Evolutionary conservation across 2,113 vertebrate genomes (phyloP).

Genomic region (Xiphias gladius): DNA sequence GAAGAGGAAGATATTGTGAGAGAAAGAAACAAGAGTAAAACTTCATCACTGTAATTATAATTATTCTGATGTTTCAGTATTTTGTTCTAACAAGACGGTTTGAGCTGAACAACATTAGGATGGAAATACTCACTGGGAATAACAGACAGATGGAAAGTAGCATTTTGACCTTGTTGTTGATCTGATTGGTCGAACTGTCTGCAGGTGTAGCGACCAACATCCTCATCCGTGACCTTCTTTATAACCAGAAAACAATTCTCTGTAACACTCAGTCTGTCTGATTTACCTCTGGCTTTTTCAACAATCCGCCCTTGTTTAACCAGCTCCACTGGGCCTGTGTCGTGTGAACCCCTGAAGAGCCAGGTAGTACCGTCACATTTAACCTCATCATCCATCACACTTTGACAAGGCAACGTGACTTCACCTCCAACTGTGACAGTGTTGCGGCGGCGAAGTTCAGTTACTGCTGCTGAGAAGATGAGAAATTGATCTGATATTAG

Average conservation of each 20-base stretch:
- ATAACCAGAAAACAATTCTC: conserved; percentile 33
- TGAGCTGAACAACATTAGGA: neutral
- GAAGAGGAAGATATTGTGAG: neutral
- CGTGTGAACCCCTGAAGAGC: accelerated
- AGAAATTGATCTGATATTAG: neutral
- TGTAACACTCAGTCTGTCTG: conserved; percentile 3
- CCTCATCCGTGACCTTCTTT: neutral
- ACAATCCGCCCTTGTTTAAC: accelerated
- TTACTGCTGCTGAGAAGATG: neutral
- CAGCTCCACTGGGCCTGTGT: accelerated
- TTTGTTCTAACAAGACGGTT: neutral
- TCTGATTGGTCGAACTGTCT: neutral
- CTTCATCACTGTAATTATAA: neutral
- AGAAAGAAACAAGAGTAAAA: neutral
- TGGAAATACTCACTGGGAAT: conserved; percentile 28
- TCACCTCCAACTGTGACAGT: neutral
- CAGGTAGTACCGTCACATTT: neutral
- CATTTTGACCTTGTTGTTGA: accelerated
- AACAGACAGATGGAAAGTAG: neutral
- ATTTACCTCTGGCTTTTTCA: neutral
- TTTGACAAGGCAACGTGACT: conserved; percentile 5
- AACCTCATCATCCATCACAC: neutral
- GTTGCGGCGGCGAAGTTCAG: neutral
- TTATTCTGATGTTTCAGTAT: neutral
- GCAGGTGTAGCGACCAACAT: neutral